Conservation (phyloP, 2,888 invertebrate species). For the Chymomyza fuscimana region DNA sequence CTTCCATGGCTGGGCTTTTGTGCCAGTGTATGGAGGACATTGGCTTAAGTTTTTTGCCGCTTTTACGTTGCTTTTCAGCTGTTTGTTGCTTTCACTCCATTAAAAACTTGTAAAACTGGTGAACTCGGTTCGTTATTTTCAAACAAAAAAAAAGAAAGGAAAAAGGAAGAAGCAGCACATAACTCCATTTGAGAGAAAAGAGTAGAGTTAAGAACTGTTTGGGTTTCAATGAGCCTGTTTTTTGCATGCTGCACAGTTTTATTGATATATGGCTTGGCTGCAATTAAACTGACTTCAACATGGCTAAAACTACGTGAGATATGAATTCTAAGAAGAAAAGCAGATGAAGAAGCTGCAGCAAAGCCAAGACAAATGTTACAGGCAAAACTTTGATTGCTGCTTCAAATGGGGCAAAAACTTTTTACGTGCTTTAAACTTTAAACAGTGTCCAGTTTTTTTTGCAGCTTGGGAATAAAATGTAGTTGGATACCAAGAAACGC, state of each 20-base stretch:
- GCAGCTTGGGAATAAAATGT: neutral
- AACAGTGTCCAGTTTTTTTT: constrained; percentile 2
- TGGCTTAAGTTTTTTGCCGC: constrained; percentile 31
- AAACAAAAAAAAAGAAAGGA: constrained; percentile 17
- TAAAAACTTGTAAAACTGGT: constrained; percentile 77
- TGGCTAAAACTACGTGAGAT: constrained; percentile 13
- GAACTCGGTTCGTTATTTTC: constrained; percentile 68
- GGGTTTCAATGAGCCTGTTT: neutral
- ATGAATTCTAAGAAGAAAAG: neutral
- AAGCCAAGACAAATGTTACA: constrained; percentile 41
- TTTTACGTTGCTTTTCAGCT: constrained; percentile 19
- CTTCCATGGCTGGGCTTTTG: constrained; percentile 21
- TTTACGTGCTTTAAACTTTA: constrained; percentile 33
- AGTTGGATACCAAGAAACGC: neutral
- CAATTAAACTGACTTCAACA: constrained; percentile 52
- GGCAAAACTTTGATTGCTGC: constrained; percentile 58
- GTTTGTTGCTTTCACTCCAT: constrained; percentile 68
- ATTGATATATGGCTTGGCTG: constrained; percentile 53
- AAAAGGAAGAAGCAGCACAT: constrained; percentile 38
- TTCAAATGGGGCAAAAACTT: constrained; percentile 37
- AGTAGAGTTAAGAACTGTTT: neutral
- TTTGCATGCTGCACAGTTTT: constrained; percentile 32
- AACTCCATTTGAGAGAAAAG: constrained; percentile 54
- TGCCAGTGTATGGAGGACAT: constrained; percentile 9
- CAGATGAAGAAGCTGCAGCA: neutral